Conservation (phyloP, 2,797 vertebrate species). For the Phrynocephalus forsythii region DNA sequence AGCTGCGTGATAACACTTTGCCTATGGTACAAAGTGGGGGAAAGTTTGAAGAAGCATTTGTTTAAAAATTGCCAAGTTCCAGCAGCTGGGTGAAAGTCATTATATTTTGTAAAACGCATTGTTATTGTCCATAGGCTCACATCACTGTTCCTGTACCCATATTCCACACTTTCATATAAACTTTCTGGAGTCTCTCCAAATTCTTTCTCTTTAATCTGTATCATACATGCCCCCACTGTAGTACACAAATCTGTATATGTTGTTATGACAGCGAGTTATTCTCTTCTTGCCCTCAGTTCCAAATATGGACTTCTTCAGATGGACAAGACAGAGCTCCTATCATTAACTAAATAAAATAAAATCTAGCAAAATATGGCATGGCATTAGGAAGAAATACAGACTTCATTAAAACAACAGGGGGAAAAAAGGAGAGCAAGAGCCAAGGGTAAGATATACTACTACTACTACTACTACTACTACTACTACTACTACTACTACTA, state of each 20-base stretch:
- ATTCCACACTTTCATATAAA: background rate
- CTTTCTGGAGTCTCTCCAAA: constrained; percentile 22
- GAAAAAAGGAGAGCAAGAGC: background rate
- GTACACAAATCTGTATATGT: constrained; percentile 5
- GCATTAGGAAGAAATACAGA: background rate
- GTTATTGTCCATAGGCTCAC: background rate
- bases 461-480: too few species aligned
- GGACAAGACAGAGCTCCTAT: background rate
- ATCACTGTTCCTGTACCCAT: constrained; percentile 8
- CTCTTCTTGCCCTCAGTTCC: background rate
- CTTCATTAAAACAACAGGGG: background rate
- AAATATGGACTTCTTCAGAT: background rate
- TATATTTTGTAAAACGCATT: background rate
- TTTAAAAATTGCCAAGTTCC: background rate
- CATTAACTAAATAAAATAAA: background rate
- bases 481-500: too few species aligned
- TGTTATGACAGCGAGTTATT: background rate
- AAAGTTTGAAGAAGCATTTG: constrained; percentile 7
- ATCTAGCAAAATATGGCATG: background rate
- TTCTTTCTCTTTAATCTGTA: constrained; percentile 7
- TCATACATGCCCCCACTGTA: background rate
- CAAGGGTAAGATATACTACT: too few species aligned
- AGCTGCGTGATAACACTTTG: background rate
- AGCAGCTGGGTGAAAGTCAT: background rate
- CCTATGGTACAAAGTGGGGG: background rate